Percentiles rank a stretch among this genome's conserved stretches.
Evolutionary conservation across 2,797 vertebrate genomes (phyloP).

Genomic region (Gymnothorax javanicus): DNA sequence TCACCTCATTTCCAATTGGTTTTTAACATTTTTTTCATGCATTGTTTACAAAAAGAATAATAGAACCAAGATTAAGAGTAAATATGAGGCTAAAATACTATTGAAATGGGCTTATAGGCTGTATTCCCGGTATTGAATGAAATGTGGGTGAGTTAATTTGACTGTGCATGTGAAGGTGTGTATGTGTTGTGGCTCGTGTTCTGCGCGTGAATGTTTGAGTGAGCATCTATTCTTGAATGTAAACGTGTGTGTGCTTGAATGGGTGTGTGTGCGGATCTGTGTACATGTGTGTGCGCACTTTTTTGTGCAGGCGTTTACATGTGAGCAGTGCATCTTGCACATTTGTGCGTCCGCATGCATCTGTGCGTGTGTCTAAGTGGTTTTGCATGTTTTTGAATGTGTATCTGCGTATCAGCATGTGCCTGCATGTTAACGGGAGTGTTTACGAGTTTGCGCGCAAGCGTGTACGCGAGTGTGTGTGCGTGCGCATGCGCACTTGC

Average conservation of each 20-base stretch:
- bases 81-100: no score
- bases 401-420: constrained; percentile 21
- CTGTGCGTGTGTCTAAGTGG: constrained; percentile 6
- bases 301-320: not conserved
- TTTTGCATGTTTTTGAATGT: not conserved
- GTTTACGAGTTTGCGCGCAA: constrained; percentile 26
- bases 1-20: no score
- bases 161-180: not conserved
- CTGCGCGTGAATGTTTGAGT: constrained; percentile 7
- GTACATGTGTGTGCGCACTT: constrained; percentile 21
- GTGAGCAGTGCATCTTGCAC: no score
- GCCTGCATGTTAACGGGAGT: not conserved
- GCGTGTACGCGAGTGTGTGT: constrained; percentile 44
- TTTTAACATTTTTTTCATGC: no score
- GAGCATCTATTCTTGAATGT: not conserved
- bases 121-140: not conserved
- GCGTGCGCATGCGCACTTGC: constrained; percentile 31
- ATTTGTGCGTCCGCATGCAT: not conserved
- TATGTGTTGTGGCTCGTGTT: constrained; percentile 18
- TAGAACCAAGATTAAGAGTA: no score
- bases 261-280: not conserved
- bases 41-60: no score
- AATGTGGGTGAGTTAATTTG: not conserved
- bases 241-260: not conserved
- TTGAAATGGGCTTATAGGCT: no score